Evolutionary conservation across 2,888 invertebrate species (phyloP).

Genomic region (Nematopogon swammerdamellus): DNA sequence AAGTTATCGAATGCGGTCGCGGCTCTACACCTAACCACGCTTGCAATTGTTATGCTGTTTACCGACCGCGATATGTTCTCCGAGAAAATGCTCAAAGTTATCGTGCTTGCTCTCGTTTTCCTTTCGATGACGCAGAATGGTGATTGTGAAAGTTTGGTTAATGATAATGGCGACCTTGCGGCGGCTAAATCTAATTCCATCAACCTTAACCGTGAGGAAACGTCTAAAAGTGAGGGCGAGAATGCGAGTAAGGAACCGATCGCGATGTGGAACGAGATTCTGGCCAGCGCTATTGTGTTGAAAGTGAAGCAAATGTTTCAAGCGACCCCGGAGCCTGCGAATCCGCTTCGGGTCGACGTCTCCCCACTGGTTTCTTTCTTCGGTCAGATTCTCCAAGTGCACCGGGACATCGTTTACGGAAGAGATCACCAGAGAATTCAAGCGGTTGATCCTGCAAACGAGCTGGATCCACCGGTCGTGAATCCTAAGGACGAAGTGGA

Average conservation of each 20-base stretch:
- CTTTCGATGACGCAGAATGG: background rate
- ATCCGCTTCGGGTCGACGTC: background rate
- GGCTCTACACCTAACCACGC: no score
- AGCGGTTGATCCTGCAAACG: background rate
- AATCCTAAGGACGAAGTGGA: background rate
- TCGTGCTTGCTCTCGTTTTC: background rate
- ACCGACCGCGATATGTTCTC: no score
- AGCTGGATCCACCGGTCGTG: background rate
- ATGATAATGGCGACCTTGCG: background rate
- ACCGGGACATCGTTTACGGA: background rate
- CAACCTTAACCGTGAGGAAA: no score
- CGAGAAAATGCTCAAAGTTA: no score
- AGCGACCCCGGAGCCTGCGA: background rate
- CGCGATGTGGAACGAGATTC: background rate
- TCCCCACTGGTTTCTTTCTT: background rate
- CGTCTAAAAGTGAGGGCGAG: no score
- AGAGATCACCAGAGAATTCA: background rate
- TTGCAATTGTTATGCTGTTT: no score
- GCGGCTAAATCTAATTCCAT: no score
- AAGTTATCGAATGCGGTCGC: background rate
- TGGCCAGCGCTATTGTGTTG: background rate
- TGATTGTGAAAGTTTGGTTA: background rate
- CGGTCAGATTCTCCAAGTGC: background rate
- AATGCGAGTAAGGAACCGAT: background rate
- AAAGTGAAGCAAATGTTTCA: background rate